These are phyloP conservation scores for Tupiocoris notatus DNA, from an alignment of 2,888 invertebrate genomes.

Conservation along the genomic window DNA sequence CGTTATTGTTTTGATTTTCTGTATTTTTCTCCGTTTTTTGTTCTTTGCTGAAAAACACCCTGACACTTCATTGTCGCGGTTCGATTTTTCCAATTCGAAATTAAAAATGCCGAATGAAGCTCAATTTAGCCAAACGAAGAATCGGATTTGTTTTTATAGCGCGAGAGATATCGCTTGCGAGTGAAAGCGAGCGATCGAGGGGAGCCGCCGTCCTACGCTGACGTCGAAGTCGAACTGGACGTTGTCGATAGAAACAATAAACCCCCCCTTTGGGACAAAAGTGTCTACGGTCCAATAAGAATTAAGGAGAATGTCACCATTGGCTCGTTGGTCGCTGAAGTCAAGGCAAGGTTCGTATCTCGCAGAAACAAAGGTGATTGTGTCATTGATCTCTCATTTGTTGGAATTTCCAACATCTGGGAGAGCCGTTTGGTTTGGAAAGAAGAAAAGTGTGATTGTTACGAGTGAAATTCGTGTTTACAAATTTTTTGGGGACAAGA, in stretches of 20 bases:
- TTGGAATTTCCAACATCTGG: not conserved
- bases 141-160: conserved; percentile 59
- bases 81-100: not conserved
- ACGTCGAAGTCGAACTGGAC: conserved; percentile 96
- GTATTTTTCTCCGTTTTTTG: conserved; percentile 49
- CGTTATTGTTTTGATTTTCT: conserved; percentile 51
- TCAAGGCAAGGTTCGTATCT: conserved; percentile 79
- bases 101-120: not conserved
- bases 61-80: not conserved
- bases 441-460: not conserved
- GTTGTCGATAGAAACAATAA: conserved; percentile 98
- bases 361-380: not conserved
- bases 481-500: not conserved
- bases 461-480: not conserved
- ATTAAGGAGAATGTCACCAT: conserved; percentile 99
- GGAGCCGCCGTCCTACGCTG: conserved; percentile 85
- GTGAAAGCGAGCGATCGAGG: conserved; percentile 96
- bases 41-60: conserved; percentile 40
- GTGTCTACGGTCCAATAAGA: conserved; percentile 95
- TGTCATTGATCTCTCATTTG: not conserved
- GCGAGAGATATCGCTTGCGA: conserved; percentile 93
- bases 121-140: conserved; percentile 25
- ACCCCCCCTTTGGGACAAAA: conserved; percentile 94
- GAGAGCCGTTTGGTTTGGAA: not conserved
- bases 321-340: conserved; percentile 96